Evolutionary conservation across 2,797 vertebrate species (phyloP), one percentile per base, ranked within the genome.

Genomic region (Chaetodon trifasciatus): DNA sequence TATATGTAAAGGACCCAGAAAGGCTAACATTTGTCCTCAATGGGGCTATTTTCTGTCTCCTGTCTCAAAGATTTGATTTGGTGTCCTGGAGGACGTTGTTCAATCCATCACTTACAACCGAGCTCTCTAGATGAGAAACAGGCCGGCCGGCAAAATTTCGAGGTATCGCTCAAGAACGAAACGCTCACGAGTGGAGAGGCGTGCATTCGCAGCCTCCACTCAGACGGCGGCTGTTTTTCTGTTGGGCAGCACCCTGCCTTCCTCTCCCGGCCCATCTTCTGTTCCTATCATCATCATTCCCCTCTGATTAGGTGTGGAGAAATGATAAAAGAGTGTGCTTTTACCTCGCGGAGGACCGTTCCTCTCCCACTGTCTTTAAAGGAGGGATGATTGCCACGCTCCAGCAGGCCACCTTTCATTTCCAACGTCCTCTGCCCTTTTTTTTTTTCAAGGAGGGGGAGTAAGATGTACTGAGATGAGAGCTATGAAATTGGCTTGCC

Each of bases 241-340:
- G 60, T 58, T 42, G 39, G 32, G 58, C 44, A 60, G 52, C 23
- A 10, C 37, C 12, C 28, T 3, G 49, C 40, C 57, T 65, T 74
- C 62, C 23, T 32, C 9, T 24, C 58, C 19, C 17, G 55, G 9
- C 7, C 39, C 21, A 50, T 65, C 39, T 49, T 57, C 44, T 49
- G 19, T 70, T 44, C 46, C 44, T 49, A 58, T 70, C 79, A 78
- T 80, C 77, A 88, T 64, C 76, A 44, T 79, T 58, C 42, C 50
- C 23, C 52, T 72, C 74, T 57, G 67, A 84, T 89, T 87, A 74
- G 50, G n/a, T 77, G 78, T 70, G 75, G 50, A 11, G 63, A 68
- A 83, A 78, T 70, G n/a, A 86, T 66, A 61, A 67, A 76, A 76
- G 66, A 64, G 49, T 35, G 11, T 24, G 21, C 60, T 80, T 75